Evolutionary conservation across 2,888 invertebrate species (phyloP).

Genomic region (Lasioglossum pauxillum): DNA sequence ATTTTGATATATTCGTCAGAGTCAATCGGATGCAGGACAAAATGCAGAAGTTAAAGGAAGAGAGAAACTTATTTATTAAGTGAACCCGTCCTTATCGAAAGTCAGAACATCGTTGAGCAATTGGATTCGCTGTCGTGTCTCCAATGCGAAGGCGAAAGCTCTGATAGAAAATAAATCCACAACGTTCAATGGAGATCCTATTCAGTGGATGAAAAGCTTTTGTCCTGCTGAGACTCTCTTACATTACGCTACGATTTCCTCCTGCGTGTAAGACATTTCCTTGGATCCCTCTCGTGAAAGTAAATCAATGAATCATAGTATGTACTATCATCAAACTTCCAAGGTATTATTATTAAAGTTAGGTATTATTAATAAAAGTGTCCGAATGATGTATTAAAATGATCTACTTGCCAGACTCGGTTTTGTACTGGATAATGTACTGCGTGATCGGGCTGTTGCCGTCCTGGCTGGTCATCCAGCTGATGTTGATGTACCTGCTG

Average conservation of each 20-base stretch:
- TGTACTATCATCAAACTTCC: background rate
- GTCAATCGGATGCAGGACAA: background rate
- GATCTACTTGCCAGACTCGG: conserved; percentile 88
- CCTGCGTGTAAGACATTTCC: background rate
- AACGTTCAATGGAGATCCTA: background rate
- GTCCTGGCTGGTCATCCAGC: conserved; percentile 95
- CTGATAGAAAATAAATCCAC: conserved; percentile 3
- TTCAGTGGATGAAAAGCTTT: background rate
- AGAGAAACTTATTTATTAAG: background rate
- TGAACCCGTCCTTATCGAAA: background rate
- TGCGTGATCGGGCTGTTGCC: conserved; percentile 95
- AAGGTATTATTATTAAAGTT: too few species aligned
- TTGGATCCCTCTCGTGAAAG: background rate
- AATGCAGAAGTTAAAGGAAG: background rate
- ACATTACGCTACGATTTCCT: background rate
- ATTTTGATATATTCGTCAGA: too few species aligned
- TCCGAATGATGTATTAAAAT: background rate
- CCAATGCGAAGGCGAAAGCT: background rate
- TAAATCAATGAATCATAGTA: background rate
- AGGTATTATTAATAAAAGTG: too few species aligned
- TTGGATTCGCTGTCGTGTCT: background rate
- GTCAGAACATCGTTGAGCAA: background rate
- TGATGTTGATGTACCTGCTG: conserved; percentile 92
- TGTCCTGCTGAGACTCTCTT: background rate
- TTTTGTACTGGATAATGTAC: conserved; percentile 95